A percentile compares a stretch with the other conserved stretches of the same genome.
phyloP scores from a whole-genome alignment of 2,797 vertebrate species.

The Crenichthys baileyi region DNA sequence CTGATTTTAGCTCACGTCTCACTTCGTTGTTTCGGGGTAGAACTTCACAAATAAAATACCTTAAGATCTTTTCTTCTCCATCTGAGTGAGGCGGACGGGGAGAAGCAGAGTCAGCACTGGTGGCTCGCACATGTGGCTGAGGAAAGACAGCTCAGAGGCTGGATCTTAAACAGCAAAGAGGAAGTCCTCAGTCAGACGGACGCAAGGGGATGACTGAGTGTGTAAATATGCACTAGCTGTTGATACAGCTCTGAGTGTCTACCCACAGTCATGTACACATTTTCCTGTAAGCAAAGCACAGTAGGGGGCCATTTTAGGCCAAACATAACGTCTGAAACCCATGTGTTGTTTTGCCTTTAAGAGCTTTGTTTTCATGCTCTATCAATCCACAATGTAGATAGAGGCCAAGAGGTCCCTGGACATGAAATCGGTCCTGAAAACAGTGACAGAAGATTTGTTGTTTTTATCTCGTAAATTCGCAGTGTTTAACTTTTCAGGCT shows the following conservation, averaged over 20 bases:
- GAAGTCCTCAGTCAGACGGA: constrained; percentile 48
- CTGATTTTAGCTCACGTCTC: constrained; percentile 50
- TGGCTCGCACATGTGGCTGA: constrained; percentile 74
- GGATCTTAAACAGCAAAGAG: constrained; percentile 61
- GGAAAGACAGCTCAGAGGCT: constrained; percentile 48
- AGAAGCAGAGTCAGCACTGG: constrained; percentile 50
- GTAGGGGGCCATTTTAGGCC: constrained; percentile 29
- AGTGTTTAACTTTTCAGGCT: constrained; percentile 1
- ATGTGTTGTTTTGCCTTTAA: constrained; percentile 33
- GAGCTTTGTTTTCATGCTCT: constrained; percentile 26
- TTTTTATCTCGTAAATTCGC: not conserved
- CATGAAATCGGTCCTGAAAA: constrained; percentile 1
- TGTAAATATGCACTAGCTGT: constrained; percentile 68
- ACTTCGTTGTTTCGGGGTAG: constrained; percentile 46
- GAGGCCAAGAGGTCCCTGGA: constrained; percentile 17
- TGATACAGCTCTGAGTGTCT: constrained; percentile 53
- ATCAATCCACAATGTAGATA: constrained; percentile 16
- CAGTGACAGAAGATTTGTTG: not conserved
- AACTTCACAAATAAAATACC: constrained; percentile 45
- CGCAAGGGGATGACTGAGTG: constrained; percentile 61
- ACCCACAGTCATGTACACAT: constrained; percentile 44
- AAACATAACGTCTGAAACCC: constrained; percentile 40
- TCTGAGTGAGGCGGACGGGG: constrained; percentile 50
- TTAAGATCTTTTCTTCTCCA: constrained; percentile 46
- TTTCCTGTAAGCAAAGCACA: constrained; percentile 30